Percentiles rank a stretch among this genome's conserved stretches.
These are phyloP conservation scores for Eumacrocentrus americanus DNA, from an alignment of 2,888 invertebrate species.

Conservation along the genomic window DNA sequence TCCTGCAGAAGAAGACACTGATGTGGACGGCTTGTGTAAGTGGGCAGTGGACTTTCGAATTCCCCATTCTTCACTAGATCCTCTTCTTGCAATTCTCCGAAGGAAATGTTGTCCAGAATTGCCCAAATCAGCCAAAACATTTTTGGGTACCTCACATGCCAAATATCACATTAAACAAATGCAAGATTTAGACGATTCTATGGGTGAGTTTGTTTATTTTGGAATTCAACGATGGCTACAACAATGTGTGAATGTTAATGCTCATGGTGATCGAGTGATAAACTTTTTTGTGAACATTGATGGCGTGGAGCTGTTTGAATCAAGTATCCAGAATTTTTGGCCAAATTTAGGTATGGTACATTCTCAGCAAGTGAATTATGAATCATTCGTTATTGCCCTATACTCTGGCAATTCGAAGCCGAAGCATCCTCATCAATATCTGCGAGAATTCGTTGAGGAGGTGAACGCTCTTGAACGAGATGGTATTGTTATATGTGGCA, in stretches of 20 bases:
- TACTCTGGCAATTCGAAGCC: constrained; percentile 38
- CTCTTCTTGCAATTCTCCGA: constrained; percentile 27
- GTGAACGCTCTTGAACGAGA: constrained; percentile 25
- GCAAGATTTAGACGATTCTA: constrained; percentile 16
- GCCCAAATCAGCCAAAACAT: constrained; percentile 31
- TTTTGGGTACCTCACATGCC: constrained; percentile 22
- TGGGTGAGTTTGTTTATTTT: constrained; percentile 30
- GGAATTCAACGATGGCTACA: constrained; percentile 7
- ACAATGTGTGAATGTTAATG: not conserved
- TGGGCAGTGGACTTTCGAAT: constrained; percentile 24
- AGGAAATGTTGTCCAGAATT: constrained; percentile 22
- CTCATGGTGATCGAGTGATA: not conserved
- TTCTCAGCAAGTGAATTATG: constrained; percentile 31
- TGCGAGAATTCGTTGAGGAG: constrained; percentile 33
- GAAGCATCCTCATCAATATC: constrained; percentile 26
- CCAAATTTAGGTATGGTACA: constrained; percentile 34
- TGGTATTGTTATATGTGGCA: constrained; percentile 29
- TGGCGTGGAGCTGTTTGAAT: constrained; percentile 31
- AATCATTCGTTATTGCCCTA: constrained; percentile 35
- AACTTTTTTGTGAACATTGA: not conserved
- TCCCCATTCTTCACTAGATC: constrained; percentile 24
- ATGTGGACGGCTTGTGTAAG: too few species aligned
- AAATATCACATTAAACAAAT: constrained; percentile 20
- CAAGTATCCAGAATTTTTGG: constrained; percentile 31
- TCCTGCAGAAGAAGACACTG: too few species aligned